A percentile compares a stretch with the other conserved stretches of the same genome.
Evolutionary conservation across 2,888 invertebrate species (phyloP).

Genomic region (Apamea anceps): DNA sequence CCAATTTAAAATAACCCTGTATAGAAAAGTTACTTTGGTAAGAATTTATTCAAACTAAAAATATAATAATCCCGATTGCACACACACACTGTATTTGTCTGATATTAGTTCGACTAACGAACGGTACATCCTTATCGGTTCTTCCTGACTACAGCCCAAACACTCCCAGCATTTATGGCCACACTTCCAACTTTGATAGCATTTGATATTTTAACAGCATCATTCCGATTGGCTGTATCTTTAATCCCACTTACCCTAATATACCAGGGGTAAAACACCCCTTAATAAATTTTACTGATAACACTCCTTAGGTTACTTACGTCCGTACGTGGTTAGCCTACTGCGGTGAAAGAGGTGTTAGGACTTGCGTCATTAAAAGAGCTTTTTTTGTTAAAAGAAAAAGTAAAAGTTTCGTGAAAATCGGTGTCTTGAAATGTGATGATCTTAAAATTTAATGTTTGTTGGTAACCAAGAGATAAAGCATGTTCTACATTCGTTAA

Average conservation of each 20-base stretch:
- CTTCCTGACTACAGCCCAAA: not conserved
- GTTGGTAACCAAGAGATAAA: not conserved
- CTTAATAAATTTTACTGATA: slow-evolving; percentile 63
- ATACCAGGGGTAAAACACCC: slow-evolving; percentile 40
- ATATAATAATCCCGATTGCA: too few species aligned
- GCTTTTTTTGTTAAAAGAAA: slow-evolving; percentile 1
- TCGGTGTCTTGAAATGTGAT: not conserved
- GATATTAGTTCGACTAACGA: not conserved
- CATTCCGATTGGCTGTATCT: slow-evolving; percentile 56
- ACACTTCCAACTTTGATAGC: slow-evolving; percentile 28
- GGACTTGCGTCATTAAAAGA: not conserved
- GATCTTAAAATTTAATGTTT: not conserved
- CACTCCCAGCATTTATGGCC: slow-evolving; percentile 8
- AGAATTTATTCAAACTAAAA: too few species aligned
- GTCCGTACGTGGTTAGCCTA: slow-evolving; percentile 37
- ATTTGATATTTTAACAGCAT: slow-evolving; percentile 59
- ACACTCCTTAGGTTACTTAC: slow-evolving; percentile 35
- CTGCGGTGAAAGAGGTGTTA: slow-evolving; percentile 25
- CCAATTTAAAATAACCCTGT: too few species aligned
- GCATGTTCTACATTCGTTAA: not conserved
- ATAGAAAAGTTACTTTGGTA: too few species aligned
- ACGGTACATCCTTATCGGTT: not conserved
- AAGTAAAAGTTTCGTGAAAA: not conserved
- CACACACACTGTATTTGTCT: not conserved
- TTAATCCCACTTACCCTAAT: slow-evolving; percentile 54